Percentiles rank a stretch among this genome's conserved stretches.
Conservation (phyloP, 2,888 invertebrate genomes). For the Xylocampa areola region DNA sequence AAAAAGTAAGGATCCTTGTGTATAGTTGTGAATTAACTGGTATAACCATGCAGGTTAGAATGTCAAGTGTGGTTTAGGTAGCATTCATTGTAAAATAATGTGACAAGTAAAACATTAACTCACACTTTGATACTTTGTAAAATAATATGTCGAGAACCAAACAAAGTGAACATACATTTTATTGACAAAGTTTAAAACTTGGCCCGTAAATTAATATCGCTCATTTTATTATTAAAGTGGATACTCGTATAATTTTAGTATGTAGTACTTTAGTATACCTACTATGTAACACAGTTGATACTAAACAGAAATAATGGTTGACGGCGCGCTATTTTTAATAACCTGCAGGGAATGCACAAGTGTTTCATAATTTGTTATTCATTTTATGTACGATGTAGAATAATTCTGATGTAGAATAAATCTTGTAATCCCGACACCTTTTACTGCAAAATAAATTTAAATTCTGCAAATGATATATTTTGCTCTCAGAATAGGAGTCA, state of each 20-base stretch:
- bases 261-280: conserved; percentile 21
- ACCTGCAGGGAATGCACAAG: conserved; percentile 33
- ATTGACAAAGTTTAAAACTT: not conserved
- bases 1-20: not conserved
- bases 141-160: not conserved
- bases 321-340: conserved; percentile 43
- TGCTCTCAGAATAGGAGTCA: conserved; percentile 28
- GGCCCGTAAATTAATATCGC: not conserved
- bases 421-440: conserved; percentile 3
- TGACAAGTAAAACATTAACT: no score
- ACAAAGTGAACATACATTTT: conserved; percentile 1
- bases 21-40: no score
- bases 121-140: no score
- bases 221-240: conserved; percentile 23
- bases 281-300: conserved; percentile 29
- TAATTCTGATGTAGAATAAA: conserved; percentile 31
- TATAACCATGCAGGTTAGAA: no score
- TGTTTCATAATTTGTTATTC: conserved; percentile 33
- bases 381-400: conserved; percentile 22
- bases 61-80: no score
- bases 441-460: conserved; percentile 18
- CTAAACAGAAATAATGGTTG: conserved; percentile 44
- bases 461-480: conserved; percentile 24
- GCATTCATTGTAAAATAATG: no score
- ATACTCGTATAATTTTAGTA: conserved; percentile 18